Conservation (phyloP, 2,888 invertebrate species). For the Ellobium chinense region DNA sequence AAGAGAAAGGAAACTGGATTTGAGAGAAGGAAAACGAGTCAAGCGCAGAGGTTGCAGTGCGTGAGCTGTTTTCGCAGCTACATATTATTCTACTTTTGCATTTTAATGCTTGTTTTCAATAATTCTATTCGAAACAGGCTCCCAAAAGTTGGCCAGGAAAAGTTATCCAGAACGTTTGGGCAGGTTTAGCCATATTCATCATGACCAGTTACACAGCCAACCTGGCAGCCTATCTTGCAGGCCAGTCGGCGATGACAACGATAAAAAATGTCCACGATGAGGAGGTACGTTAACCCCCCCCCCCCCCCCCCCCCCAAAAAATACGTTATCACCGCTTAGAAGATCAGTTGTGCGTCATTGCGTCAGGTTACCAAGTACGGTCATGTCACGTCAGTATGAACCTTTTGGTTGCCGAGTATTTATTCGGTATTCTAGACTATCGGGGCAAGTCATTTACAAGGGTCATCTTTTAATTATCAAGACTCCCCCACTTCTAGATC, state of each 20-base stretch:
- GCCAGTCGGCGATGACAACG: slow-evolving; percentile 89
- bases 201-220: slow-evolving; percentile 96
- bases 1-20: too few relatives aligned
- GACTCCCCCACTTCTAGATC: too few relatives aligned
- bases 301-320: background rate
- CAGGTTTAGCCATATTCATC: slow-evolving; percentile 95
- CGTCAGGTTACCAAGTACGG: background rate
- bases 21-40: too few relatives aligned
- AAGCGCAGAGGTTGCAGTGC: too few relatives aligned
- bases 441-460: too few relatives aligned
- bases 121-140: slow-evolving; percentile 79
- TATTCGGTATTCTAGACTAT: too few relatives aligned
- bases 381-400: too few relatives aligned
- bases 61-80: too few relatives aligned
- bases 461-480: too few relatives aligned
- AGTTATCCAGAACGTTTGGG: slow-evolving; percentile 96
- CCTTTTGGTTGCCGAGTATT: too few relatives aligned
- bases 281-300: slow-evolving; percentile 84
- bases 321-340: too few relatives aligned
- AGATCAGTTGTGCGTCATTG: background rate
- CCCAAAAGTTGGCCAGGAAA: slow-evolving; percentile 98
- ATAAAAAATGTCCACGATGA: slow-evolving; percentile 90
- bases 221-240: slow-evolving; percentile 94
- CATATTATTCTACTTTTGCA: too few relatives aligned
- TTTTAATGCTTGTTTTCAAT: background rate